These are phyloP conservation scores for Discoglossus pictus DNA, from an alignment of 2,797 vertebrate species.

Conservation along the genomic window DNA sequence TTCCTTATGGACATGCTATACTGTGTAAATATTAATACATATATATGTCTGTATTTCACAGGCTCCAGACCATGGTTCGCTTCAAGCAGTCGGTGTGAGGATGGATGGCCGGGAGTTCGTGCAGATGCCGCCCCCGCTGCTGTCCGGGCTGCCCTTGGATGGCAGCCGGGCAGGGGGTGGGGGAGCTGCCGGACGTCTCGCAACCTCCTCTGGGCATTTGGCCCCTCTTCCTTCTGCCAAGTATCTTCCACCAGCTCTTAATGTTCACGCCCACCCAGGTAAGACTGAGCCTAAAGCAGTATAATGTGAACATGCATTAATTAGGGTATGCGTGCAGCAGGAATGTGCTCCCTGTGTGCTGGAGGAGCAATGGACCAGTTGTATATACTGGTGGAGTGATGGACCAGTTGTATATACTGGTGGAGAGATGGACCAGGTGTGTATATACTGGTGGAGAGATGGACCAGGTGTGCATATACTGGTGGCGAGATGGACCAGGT, in stretches of 20 bases:
- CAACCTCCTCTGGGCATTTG: slow-evolving; percentile 81
- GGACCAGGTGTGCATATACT: too few species aligned
- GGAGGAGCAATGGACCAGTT: too few species aligned
- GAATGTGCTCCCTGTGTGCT: too few species aligned
- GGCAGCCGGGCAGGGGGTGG: slow-evolving; percentile 85
- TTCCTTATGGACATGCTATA: neutral
- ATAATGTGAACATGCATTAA: too few species aligned
- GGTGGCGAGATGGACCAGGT: too few species aligned
- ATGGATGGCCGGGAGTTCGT: slow-evolving; percentile 99
- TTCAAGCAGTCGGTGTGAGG: slow-evolving; percentile 64
- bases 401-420: too few species aligned
- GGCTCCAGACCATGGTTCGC: slow-evolving; percentile 56
- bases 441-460: too few species aligned
- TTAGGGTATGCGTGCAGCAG: too few species aligned
- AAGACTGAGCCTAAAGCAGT: slow-evolving; percentile 75
- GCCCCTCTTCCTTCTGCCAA: slow-evolving; percentile 86
- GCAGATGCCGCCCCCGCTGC: slow-evolving; percentile 88
- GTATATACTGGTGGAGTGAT: too few species aligned
- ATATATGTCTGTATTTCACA: neutral
- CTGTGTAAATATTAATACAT: too few species aligned
- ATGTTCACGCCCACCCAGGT: slow-evolving; percentile 90
- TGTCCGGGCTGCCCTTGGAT: slow-evolving; percentile 90
- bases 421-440: too few species aligned
- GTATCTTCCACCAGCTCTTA: slow-evolving; percentile 87
- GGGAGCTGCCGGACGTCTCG: slow-evolving; percentile 82